Evolutionary conservation across 2,797 vertebrate species (phyloP).

Genomic region (Melanotaenia pygmaea): DNA sequence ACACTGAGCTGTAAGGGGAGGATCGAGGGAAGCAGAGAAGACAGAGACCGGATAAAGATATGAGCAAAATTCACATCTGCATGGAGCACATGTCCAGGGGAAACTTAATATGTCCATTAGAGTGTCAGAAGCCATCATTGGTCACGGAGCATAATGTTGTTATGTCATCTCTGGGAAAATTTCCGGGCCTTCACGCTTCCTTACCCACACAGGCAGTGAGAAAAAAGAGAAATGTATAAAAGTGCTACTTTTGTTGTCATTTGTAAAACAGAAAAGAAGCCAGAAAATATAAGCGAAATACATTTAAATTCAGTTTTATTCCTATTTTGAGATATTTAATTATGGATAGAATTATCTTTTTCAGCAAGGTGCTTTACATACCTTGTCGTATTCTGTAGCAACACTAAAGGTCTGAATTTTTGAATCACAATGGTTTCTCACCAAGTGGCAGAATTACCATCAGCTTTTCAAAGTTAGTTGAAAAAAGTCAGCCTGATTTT

Average conservation of each 20-base stretch:
- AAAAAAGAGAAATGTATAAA: conserved; percentile 11
- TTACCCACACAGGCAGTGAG: conserved; percentile 33
- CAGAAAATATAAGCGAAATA: neutral
- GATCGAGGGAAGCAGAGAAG: conserved; percentile 27
- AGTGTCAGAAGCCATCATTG: conserved; percentile 55
- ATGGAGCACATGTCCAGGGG: conserved; percentile 41
- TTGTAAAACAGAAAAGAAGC: conserved; percentile 1
- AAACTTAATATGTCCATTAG: conserved; percentile 70
- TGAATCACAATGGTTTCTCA: neutral
- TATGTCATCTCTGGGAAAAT: conserved; percentile 72
- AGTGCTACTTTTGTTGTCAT: conserved; percentile 26
- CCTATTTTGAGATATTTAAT: neutral
- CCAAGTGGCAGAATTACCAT: neutral
- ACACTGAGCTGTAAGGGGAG: conserved; percentile 83
- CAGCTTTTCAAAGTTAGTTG: neutral
- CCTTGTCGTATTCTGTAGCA: neutral
- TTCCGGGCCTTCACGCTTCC: conserved; percentile 57
- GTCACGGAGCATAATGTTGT: conserved; percentile 59
- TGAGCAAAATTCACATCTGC: conserved; percentile 48
- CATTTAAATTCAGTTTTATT: neutral
- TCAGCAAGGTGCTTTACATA: neutral
- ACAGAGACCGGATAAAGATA: conserved; percentile 37
- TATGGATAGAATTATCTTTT: neutral
- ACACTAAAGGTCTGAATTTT: neutral
- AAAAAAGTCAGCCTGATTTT: neutral